Evolutionary conservation across 2,113 vertebrate genomes (phyloP).

Genomic region (Himantopus leucocephalus): DNA sequence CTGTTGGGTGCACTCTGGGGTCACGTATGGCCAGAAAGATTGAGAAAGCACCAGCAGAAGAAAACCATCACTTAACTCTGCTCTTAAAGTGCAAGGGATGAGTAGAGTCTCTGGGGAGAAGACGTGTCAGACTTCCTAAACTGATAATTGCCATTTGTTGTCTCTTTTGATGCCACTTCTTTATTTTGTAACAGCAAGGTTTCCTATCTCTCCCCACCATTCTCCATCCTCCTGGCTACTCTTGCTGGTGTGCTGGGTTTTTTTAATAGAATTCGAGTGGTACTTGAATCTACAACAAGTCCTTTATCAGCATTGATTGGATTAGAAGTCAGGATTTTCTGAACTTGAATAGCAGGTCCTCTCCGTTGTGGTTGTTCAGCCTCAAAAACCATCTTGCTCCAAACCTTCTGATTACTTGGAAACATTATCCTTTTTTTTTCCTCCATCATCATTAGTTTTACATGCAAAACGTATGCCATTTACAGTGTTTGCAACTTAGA

Average conservation of each 20-base stretch:
- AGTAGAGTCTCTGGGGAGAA: not conserved
- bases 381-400: not conserved
- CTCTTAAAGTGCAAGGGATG: rapidly evolving
- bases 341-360: not conserved
- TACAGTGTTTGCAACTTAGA: not conserved
- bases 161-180: not conserved
- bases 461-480: not conserved
- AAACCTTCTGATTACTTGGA: not conserved
- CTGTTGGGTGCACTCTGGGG: not conserved
- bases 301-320: slow-evolving; percentile 7
- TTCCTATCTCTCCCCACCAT: not conserved
- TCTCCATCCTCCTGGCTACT: not conserved
- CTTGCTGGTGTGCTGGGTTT: not conserved
- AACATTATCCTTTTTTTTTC: not conserved
- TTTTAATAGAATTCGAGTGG: not conserved
- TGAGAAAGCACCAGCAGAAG: not conserved
- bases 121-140: not conserved
- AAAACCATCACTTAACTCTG: not conserved
- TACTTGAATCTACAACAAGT: not conserved
- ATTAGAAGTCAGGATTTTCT: slow-evolving; percentile 24
- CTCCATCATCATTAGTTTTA: not conserved
- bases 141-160: not conserved
- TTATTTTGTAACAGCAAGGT: not conserved
- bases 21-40: not conserved
- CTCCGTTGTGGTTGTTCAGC: not conserved